phyloP scores from a whole-genome alignment of 2,113 vertebrate species.

The Chlorodrepanis virens region DNA sequence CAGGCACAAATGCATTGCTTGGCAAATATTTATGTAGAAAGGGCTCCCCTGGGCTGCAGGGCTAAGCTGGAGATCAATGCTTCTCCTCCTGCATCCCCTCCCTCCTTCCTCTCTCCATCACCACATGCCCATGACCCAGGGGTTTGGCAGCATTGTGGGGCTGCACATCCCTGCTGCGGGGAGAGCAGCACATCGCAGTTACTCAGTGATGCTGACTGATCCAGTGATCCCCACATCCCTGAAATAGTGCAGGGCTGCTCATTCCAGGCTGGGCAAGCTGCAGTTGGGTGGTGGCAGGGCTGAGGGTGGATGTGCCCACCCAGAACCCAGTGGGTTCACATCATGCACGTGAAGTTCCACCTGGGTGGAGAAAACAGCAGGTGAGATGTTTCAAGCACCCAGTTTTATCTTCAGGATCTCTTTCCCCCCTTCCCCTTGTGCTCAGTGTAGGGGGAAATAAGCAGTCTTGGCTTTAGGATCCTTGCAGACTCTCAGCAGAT shows the following conservation, averaged over 20 bases:
- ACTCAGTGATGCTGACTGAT: neutral
- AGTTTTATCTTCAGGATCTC: neutral
- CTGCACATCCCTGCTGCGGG: neutral
- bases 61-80: conserved; percentile 11
- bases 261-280: neutral
- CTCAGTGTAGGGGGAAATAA: neutral
- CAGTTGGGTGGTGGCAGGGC: neutral
- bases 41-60: conserved; percentile 25
- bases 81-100: neutral
- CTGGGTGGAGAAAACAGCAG: neutral
- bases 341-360: fast-evolving
- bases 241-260: fast-evolving
- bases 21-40: conserved; percentile 75
- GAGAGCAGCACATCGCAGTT: neutral
- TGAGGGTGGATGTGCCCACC: neutral
- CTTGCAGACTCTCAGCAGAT: neutral
- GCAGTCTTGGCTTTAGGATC: neutral
- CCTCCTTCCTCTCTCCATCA: neutral
- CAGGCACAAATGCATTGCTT: conserved; percentile 58
- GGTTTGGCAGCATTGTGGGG: neutral
- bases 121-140: fast-evolving
- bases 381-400: neutral
- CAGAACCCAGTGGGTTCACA: fast-evolving
- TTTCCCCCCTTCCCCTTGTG: neutral
- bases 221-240: fast-evolving